These are phyloP conservation scores for Lethenteron reissneri DNA, from an alignment of 2,113 vertebrate species.

Conservation along the genomic window DNA sequence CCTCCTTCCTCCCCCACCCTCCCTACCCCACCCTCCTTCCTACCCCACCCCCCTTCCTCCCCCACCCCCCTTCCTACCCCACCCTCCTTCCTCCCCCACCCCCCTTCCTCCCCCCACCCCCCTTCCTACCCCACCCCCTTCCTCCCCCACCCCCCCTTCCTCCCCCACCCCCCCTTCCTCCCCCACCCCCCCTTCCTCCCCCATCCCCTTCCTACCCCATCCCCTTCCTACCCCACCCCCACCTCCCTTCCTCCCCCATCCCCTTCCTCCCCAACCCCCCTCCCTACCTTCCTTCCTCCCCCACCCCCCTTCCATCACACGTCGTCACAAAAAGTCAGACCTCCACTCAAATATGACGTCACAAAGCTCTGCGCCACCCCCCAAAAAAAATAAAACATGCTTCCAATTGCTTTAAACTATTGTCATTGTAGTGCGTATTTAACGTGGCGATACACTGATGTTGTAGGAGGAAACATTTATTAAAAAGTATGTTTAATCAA, in stretches of 20 bases:
- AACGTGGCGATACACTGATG: too few species aligned
- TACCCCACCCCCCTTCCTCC: background rate
- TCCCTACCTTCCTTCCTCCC: too few species aligned
- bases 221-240: background rate
- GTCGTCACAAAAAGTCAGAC: too few species aligned
- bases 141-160: conserved; percentile 7
- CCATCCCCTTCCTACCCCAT: conserved; percentile 7
- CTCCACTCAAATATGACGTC: too few species aligned
- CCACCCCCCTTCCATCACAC: too few species aligned
- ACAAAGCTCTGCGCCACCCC: too few species aligned
- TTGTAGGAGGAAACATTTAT: too few species aligned
- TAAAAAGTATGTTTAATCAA: too few species aligned
- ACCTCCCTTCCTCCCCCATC: background rate
- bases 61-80: background rate
- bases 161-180: conserved; percentile 9
- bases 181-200: conserved; percentile 8
- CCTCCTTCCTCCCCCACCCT: background rate
- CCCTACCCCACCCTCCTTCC: conserved; percentile 13
- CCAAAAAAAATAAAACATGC: too few species aligned
- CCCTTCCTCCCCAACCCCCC: too few species aligned
- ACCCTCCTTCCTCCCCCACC: background rate
- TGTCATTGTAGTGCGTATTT: too few species aligned
- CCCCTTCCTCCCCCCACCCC: conserved; percentile 6
- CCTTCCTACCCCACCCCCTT: background rate
- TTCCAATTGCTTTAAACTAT: too few species aligned